Percentiles rank a stretch among this genome's conserved stretches.
phyloP scores from a whole-genome alignment of 2,797 vertebrate species.

The Clarias laeviceps region DNA sequence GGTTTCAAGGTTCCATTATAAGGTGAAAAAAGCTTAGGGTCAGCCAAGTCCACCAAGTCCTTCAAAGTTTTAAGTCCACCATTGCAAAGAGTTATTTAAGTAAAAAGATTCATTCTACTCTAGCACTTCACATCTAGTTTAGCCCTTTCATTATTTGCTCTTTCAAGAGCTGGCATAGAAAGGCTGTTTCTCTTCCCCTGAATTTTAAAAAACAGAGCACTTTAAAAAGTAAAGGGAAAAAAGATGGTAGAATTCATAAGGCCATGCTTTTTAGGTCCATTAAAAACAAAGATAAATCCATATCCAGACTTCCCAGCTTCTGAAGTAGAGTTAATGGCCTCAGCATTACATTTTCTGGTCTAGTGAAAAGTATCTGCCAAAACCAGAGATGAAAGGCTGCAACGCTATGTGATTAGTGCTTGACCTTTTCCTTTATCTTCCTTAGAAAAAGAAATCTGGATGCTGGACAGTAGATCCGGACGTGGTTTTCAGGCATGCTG shows the following conservation, averaged over 20 bases:
- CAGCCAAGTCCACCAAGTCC: background rate
- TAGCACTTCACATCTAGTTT: background rate
- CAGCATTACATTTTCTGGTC: background rate
- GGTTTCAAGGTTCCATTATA: background rate
- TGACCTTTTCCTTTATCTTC: slow-evolving; percentile 1
- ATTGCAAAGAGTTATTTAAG: background rate
- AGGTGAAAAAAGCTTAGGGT: background rate
- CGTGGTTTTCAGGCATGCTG: background rate
- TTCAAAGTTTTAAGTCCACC: background rate
- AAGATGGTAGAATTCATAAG: background rate
- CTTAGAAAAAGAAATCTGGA: background rate
- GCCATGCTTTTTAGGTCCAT: background rate
- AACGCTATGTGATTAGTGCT: background rate
- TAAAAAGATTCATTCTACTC: background rate
- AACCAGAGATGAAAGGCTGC: background rate
- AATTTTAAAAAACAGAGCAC: background rate
- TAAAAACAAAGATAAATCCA: slow-evolving; percentile 4
- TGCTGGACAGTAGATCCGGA: background rate
- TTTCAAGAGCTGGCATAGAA: background rate
- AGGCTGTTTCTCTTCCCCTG: background rate
- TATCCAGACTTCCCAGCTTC: background rate
- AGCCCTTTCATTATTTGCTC: background rate
- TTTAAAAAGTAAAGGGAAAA: background rate
- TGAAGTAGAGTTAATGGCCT: background rate
- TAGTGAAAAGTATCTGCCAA: background rate